Evolutionary conservation across 1,140 invertebrate genomes (phyloP).

Genomic region (Cotesia vestalis): DNA sequence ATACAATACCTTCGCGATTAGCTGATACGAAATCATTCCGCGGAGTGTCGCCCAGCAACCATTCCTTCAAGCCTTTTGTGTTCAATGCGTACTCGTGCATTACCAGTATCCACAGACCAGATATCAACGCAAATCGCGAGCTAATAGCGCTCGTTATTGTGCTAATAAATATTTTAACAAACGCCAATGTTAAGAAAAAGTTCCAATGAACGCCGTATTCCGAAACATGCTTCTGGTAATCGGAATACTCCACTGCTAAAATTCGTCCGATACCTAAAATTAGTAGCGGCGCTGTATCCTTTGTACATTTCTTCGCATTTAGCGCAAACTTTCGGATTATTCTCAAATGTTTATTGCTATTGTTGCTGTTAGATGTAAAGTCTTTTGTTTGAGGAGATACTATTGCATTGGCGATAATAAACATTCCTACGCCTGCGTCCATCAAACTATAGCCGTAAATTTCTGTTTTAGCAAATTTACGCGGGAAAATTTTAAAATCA

Average conservation of each 20-base stretch:
- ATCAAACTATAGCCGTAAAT: conserved; percentile 89
- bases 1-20: conserved; percentile 90
- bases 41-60: conserved; percentile 73
- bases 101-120: conserved; percentile 67
- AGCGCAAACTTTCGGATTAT: conserved; percentile 39
- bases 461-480: conserved; percentile 86
- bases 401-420: conserved; percentile 86
- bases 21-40: conserved; percentile 76
- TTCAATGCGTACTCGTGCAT: conserved; percentile 77
- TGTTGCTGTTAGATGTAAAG: conserved; percentile 51
- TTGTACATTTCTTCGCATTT: conserved; percentile 55
- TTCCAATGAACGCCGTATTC: conserved; percentile 98
- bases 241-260: conserved; percentile 70
- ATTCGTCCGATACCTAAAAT: conserved; percentile 78
- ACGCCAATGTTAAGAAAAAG: conserved; percentile 92
- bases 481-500: conserved; percentile 89
- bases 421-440: conserved; percentile 93
- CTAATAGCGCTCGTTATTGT: conserved; percentile 67
- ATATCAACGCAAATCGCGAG: conserved; percentile 62
- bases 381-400: conserved; percentile 71
- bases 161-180: conserved; percentile 79
- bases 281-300: conserved; percentile 68
- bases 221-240: conserved; percentile 86
- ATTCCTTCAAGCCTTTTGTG: conserved; percentile 72
- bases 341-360: neutral